Evolutionary conservation across 2,113 vertebrate genomes (phyloP).

Genomic region (Ursus arctos): DNA sequence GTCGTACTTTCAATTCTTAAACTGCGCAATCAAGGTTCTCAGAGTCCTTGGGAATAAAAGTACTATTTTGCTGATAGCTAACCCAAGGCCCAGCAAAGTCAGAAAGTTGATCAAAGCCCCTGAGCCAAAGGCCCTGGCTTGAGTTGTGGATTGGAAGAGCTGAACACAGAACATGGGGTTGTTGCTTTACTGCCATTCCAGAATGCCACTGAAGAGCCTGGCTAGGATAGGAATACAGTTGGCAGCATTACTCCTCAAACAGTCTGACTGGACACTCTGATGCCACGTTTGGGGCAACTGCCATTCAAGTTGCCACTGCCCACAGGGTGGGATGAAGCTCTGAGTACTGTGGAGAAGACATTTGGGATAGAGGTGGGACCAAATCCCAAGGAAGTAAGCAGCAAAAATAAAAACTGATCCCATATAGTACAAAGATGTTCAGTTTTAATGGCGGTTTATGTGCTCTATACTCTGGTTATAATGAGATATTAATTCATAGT

Average conservation of each 20-base stretch:
- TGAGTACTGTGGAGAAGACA: not conserved
- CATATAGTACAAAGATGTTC: not conserved
- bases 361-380: not conserved
- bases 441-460: not conserved
- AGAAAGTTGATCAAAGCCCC: not conserved
- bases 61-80: not conserved
- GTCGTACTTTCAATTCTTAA: not conserved
- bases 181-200: not conserved
- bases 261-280: not conserved
- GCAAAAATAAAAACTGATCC: constrained; percentile 1
- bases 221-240: not conserved
- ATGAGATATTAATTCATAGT: constrained; percentile 41
- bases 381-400: not conserved
- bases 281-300: not conserved
- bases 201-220: not conserved
- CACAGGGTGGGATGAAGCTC: not conserved
- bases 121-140: not conserved
- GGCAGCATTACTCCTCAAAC: not conserved
- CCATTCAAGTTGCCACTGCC: not conserved
- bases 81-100: not conserved
- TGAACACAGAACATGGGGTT: not conserved
- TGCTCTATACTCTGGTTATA: not conserved
- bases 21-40: constrained; percentile 8
- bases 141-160: not conserved
- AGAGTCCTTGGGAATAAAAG: not conserved